Base-by-base conservation (phyloP, 2,888 invertebrate species). In the Apamea crenata region DNA sequence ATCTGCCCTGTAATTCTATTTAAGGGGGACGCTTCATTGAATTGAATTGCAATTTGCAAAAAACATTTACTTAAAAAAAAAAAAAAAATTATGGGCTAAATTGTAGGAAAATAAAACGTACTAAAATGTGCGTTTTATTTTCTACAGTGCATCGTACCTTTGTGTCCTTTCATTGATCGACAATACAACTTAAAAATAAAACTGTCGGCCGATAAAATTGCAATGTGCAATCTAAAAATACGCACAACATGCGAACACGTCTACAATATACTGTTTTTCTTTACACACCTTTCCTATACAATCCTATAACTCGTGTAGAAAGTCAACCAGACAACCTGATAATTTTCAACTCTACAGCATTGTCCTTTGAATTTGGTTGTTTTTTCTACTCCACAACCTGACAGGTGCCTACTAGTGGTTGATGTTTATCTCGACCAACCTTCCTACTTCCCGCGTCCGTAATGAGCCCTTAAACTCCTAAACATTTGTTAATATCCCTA, bases 401-500 rank as follows among this genome's bases (percentile, higher is more conserved):
- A 89, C 91, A 90, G 91, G 90, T 90, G 91, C 76, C 81, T 71
- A 78, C 82, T 76, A 85, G 86, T 82, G 84, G 82, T 85, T 84
- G 90, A 88, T 88, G 77, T 79, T 86, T 88, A 91, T 90, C 91
- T 88, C 89, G 80, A 89, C 86, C 77, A 76, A 84, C 88, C 87
- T 77, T 77, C 74, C 84, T 25, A 59, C 84, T 88, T 86, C 88
- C 90, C 89, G 87, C 71, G n/a, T n/a, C 82, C 88, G 88, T 95
- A 95, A 96, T 94, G 93, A 95, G 92, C 86, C 90, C 90, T 92
- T 94, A 93, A 93, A 92, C 90, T 91, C 91, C 92, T 94, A 94
- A 95, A 93, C 94, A 94, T 95, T 95, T 93, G 95, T 95, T 96
- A 95, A 95, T 96, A 93, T 88, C 90, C 84, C 87, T 85, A 90